A percentile compares a stretch with the other conserved stretches of the same genome.
These are phyloP conservation scores for Mechanitis mazaeus DNA, from an alignment of 2,888 invertebrate species.

Conservation along the genomic window DNA sequence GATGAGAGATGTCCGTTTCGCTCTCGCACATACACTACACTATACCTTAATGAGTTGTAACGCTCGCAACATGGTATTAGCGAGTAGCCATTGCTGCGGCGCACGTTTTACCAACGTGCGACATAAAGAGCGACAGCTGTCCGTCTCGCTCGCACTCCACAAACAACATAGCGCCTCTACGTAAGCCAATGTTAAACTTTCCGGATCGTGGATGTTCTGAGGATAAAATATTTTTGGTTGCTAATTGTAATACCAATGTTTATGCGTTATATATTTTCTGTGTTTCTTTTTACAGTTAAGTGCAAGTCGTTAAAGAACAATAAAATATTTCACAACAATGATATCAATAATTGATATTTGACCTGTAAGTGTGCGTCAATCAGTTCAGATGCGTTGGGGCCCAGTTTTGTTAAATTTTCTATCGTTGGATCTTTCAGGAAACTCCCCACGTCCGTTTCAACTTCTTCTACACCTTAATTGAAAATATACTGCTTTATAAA, in stretches of 20 bases:
- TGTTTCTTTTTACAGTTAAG: no score
- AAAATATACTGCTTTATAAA: no score
- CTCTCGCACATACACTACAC: no score
- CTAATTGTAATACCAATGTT: neutral
- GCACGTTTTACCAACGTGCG: slow-evolving; percentile 60
- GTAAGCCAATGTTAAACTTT: slow-evolving; percentile 55
- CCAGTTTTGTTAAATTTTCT: slow-evolving; percentile 46
- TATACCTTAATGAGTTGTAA: slow-evolving; percentile 84
- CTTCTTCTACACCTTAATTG: slow-evolving; percentile 47
- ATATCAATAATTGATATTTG: slow-evolving; percentile 23
- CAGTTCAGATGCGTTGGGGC: slow-evolving; percentile 45
- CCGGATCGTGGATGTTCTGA: slow-evolving; percentile 51
- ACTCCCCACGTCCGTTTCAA: slow-evolving; percentile 46
- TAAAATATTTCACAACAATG: neutral
- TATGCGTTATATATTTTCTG: no score
- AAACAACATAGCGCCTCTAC: slow-evolving; percentile 73
- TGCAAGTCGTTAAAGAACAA: no score
- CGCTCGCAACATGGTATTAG: slow-evolving; percentile 80
- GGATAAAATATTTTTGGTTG: slow-evolving; percentile 6
- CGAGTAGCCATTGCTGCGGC: slow-evolving; percentile 70
- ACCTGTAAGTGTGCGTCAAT: slow-evolving; percentile 61
- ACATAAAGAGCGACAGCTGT: slow-evolving; percentile 63
- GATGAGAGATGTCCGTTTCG: neutral
- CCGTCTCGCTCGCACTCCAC: slow-evolving; percentile 31
- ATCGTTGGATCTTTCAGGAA: slow-evolving; percentile 55